Evolutionary conservation across 2,797 vertebrate species (phyloP).

Genomic region (Glyptemys insculpta): DNA sequence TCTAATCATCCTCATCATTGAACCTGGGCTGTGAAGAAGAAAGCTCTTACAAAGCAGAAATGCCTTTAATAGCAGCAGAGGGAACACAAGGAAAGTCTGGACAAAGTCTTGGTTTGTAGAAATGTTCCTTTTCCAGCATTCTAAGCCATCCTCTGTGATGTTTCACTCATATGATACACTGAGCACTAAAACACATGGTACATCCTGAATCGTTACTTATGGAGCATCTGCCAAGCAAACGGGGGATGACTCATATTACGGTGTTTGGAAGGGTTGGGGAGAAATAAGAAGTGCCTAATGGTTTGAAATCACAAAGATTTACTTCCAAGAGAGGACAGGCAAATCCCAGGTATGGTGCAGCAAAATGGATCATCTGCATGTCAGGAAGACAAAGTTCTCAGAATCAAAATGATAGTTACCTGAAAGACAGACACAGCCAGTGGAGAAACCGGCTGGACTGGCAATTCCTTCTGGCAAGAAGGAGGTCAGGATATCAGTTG

Average conservation of each 20-base stretch:
- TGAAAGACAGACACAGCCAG: background rate
- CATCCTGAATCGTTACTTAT: slow-evolving; percentile 39
- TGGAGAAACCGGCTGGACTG: background rate
- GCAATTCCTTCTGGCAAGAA: background rate
- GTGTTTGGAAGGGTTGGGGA: background rate
- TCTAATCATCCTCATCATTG: background rate
- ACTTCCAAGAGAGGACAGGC: background rate
- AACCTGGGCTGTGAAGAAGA: background rate
- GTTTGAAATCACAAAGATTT: slow-evolving; percentile 13
- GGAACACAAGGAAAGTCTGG: background rate
- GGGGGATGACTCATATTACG: slow-evolving; percentile 28
- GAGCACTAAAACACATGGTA: background rate
- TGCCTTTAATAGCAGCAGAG: background rate
- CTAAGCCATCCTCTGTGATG: slow-evolving; percentile 25
- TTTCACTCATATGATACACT: slow-evolving; percentile 50
- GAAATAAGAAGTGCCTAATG: slow-evolving; percentile 11
- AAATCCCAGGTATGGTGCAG: accelerated
- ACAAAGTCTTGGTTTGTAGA: background rate
- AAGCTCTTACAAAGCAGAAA: background rate
- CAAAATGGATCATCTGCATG: background rate
- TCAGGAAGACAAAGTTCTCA: accelerated
- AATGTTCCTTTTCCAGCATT: slow-evolving; percentile 30
- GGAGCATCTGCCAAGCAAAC: slow-evolving; percentile 58
- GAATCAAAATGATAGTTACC: background rate
- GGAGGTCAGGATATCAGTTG: background rate